These are phyloP conservation scores for Merluccius polli DNA, from an alignment of 2,797 vertebrate species.

Conservation along the genomic window DNA sequence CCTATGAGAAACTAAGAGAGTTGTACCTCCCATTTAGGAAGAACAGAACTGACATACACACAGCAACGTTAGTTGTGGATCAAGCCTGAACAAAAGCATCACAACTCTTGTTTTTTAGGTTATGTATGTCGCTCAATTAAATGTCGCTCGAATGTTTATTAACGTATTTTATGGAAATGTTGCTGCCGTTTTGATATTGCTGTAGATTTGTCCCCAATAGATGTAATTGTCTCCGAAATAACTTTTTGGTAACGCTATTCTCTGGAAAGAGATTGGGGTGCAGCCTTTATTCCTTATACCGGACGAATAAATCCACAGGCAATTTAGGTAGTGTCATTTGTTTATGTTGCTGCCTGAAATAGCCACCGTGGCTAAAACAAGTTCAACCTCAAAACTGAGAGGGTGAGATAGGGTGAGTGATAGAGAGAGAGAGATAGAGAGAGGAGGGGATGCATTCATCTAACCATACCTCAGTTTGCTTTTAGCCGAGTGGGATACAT, in stretches of 20 bases:
- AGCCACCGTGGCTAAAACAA: not conserved
- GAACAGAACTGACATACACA: not conserved
- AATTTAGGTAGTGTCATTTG: not conserved
- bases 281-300: not conserved
- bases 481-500: conserved; percentile 29
- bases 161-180: not conserved
- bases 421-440: not conserved
- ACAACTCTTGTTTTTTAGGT: too few relatives aligned
- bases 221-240: not conserved
- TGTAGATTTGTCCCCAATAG: not conserved
- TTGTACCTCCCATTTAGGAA: not conserved
- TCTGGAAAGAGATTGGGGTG: not conserved
- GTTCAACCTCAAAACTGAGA: conserved; percentile 3
- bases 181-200: not conserved
- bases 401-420: not conserved
- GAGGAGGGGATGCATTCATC: conserved; percentile 11
- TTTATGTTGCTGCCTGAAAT: not conserved
- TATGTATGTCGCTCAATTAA: too few relatives aligned
- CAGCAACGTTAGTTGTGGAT: not conserved
- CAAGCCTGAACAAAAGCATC: too few relatives aligned
- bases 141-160: too few relatives aligned
- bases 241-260: not conserved
- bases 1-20: not conserved
- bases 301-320: not conserved
- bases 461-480: conserved; percentile 21